Percentiles rank a stretch among this genome's conserved stretches.
Conservation (phyloP, 2,113 vertebrate genomes). For the Chinchilla lanigera region DNA sequence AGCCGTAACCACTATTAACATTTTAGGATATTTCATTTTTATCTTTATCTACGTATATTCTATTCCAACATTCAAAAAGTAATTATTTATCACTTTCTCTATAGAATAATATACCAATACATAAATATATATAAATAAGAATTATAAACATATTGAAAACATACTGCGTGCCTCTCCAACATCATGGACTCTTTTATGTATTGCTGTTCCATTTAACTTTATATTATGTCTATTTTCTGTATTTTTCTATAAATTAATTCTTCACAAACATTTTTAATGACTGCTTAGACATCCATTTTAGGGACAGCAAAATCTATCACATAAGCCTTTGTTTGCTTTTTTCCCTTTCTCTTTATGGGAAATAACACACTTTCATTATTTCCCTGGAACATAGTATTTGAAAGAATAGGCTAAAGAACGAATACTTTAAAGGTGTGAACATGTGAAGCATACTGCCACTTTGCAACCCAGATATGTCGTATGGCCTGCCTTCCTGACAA, state of each 20-base stretch:
- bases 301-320: background rate
- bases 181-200: background rate
- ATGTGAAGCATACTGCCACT: background rate
- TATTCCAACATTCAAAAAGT: background rate
- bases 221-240: background rate
- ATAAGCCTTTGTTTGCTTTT: background rate
- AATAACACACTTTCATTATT: slow-evolving; percentile 33
- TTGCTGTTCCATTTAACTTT: background rate
- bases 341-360: background rate
- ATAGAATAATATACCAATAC: background rate
- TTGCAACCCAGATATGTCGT: background rate
- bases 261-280: slow-evolving; percentile 52
- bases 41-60: background rate
- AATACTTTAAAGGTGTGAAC: background rate
- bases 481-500: background rate
- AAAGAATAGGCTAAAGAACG: slow-evolving; percentile 2
- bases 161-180: background rate
- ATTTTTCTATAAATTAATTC: slow-evolving; percentile 45
- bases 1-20: background rate
- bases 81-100: slow-evolving; percentile 27
- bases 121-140: slow-evolving; percentile 5
- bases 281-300: slow-evolving; percentile 40
- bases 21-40: slow-evolving; percentile 6
- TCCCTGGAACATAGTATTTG: background rate
- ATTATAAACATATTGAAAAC: slow-evolving; percentile 2